These are phyloP conservation scores for Pteruthius melanotis DNA, from an alignment of 2,113 vertebrate genomes.

Conservation along the genomic window DNA sequence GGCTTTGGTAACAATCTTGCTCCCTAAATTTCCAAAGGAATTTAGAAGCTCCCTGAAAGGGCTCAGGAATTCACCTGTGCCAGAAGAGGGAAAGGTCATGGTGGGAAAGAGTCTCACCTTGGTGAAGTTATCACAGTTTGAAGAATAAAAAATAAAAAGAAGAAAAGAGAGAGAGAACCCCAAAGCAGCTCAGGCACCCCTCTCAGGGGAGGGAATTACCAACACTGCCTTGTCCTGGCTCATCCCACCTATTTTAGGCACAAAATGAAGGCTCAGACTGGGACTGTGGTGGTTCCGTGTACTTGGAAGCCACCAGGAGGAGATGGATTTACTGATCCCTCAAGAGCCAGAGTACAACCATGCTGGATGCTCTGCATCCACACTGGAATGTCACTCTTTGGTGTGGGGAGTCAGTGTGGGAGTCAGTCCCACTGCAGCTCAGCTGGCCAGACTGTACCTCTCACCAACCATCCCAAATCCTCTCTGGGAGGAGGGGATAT, in stretches of 20 bases:
- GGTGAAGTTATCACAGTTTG: not conserved
- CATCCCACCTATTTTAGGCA: not conserved
- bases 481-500: too few species aligned
- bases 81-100: not conserved
- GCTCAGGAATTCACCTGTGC: not conserved
- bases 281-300: not conserved
- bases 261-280: not conserved
- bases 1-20: not conserved
- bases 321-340: not conserved
- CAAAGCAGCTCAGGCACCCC: not conserved
- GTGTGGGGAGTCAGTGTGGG: not conserved
- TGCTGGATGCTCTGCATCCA: not conserved
- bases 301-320: not conserved
- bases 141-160: not conserved
- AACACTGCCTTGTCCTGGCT: not conserved
- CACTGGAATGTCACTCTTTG: not conserved
- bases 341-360: not conserved
- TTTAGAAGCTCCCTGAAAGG: not conserved
- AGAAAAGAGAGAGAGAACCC: not conserved
- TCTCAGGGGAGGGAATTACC: not conserved
- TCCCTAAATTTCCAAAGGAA: not conserved
- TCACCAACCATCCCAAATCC: not conserved
- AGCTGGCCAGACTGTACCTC: not conserved
- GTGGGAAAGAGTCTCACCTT: not conserved
- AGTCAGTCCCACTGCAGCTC: not conserved